These are phyloP conservation scores for Oncorhynchus nerka DNA, from an alignment of 2,113 vertebrate genomes.

Conservation along the genomic window DNA sequence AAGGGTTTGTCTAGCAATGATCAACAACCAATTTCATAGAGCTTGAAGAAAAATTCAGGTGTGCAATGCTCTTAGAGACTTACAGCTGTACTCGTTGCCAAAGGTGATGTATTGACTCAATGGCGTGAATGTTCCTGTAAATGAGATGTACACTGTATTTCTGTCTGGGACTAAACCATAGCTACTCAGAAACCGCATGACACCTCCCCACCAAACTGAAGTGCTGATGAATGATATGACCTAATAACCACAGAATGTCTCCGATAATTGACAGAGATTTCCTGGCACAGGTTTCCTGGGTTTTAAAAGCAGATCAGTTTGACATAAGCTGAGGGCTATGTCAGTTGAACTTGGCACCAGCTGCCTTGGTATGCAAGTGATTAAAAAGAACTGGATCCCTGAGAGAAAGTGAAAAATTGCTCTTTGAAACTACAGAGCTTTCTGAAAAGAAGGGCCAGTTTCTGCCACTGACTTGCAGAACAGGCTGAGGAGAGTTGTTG, in stretches of 20 bases:
- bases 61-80: no score
- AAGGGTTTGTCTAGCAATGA: no score
- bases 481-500: neutral
- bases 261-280: constrained; percentile 4
- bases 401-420: neutral
- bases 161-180: no score
- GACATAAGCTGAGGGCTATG: constrained; percentile 19
- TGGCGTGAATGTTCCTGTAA: no score
- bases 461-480: neutral
- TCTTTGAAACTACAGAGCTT: constrained; percentile 5
- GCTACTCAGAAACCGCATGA: no score
- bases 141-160: no score
- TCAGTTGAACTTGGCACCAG: constrained; percentile 26
- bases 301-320: constrained; percentile 13
- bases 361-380: constrained; percentile 24
- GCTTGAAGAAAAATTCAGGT: no score
- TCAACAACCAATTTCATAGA: no score
- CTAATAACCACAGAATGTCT: neutral
- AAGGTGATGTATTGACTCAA: no score
- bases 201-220: no score
- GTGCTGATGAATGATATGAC: constrained; percentile 1
- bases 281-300: constrained; percentile 17
- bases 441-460: neutral
- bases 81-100: no score
- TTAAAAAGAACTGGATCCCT: constrained; percentile 5